A percentile compares a stretch with the other conserved stretches of the same genome.
Conservation (phyloP, 1,140 invertebrate genomes). For the Phortica variegata region DNA sequence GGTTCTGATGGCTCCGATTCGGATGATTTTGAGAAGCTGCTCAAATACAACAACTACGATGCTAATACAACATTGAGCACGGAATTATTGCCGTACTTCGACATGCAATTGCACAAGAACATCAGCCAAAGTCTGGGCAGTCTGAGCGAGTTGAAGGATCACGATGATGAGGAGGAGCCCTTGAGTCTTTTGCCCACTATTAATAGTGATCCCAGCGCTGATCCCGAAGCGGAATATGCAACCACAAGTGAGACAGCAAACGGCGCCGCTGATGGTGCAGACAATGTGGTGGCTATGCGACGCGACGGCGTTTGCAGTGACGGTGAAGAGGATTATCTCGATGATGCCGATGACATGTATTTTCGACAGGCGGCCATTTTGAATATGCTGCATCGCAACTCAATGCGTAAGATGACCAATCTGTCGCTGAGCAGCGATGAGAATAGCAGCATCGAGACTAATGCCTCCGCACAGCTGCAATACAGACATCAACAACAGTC, state of each 20-base stretch:
- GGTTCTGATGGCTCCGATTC: slow-evolving; percentile 43
- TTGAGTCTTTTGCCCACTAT: slow-evolving; percentile 43
- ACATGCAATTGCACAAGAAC: slow-evolving; percentile 52
- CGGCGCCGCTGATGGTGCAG: neutral
- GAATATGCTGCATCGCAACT: slow-evolving; percentile 53
- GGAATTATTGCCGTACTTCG: slow-evolving; percentile 54
- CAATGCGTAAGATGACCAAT: slow-evolving; percentile 44
- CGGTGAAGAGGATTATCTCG: slow-evolving; percentile 41
- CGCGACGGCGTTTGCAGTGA: slow-evolving; percentile 43
- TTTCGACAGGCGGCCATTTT: slow-evolving; percentile 52
- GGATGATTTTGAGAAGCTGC: slow-evolving; percentile 54
- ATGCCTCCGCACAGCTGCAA: slow-evolving; percentile 12
- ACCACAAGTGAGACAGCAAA: neutral
- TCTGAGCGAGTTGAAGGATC: slow-evolving; percentile 33
- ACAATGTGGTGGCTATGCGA: slow-evolving; percentile 22
- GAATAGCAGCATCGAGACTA: slow-evolving; percentile 33
- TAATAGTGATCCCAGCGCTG: slow-evolving; percentile 46
- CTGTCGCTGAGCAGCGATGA: slow-evolving; percentile 57
- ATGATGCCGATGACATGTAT: slow-evolving; percentile 48
- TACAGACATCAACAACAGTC: slow-evolving; percentile 53
- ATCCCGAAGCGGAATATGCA: slow-evolving; percentile 40
- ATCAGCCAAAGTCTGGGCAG: slow-evolving; percentile 45
- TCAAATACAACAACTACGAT: slow-evolving; percentile 44
- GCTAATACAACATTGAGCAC: slow-evolving; percentile 40
- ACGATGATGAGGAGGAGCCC: slow-evolving; percentile 31